Base-by-base conservation (phyloP, 2,888 invertebrate species). In the Cryptocephalus primarius region DNA sequence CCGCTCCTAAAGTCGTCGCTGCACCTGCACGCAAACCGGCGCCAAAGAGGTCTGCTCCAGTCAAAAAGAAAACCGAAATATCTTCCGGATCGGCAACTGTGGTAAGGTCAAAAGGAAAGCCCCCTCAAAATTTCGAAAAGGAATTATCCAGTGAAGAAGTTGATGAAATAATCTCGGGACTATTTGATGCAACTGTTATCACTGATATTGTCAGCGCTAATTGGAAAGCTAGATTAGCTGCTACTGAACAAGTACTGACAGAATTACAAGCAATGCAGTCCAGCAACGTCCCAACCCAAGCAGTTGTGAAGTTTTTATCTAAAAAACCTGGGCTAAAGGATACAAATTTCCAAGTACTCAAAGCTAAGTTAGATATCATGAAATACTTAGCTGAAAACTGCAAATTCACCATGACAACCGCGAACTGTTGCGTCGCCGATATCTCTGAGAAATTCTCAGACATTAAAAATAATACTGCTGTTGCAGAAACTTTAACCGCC, bases 311-410 rank as follows among this genome's bases (percentile, higher is more conserved):
- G 45, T 78, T 79, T 2, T 62, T 90, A 11, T 81, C 80, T 54
- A 86, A 80, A 61, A 93, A 92, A 63, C 93, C 93, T 0, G 94
- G 94, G 0, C 67, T 84, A 1, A 83, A 89, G 65, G 94, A 94
- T 62, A 92, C 86, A 48, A 93, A 94, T 66, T 89, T 93, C 52
- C 92, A 93, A 75, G 92, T 91, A 10, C 69, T 92, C 43, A 92
- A 91, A 65, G 75, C 83, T 0, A 80, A 87, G 55, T 68, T 94
- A 11, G 92, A 93, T 56, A 78, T 84, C 9, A 77, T 92, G 47
- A 85, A 85, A 55, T 77, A 79, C 54, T 73, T 93, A 22, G 86
- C 88, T 0, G 85, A 88, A 65, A 85, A 82, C 60, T 81, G 82
- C 58, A 75, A 80, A 0, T 75, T 88, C 52, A 80, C 87, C 1